Evolutionary conservation across 2,797 vertebrate species (phyloP).

Genomic region (Ceryle rudis): DNA sequence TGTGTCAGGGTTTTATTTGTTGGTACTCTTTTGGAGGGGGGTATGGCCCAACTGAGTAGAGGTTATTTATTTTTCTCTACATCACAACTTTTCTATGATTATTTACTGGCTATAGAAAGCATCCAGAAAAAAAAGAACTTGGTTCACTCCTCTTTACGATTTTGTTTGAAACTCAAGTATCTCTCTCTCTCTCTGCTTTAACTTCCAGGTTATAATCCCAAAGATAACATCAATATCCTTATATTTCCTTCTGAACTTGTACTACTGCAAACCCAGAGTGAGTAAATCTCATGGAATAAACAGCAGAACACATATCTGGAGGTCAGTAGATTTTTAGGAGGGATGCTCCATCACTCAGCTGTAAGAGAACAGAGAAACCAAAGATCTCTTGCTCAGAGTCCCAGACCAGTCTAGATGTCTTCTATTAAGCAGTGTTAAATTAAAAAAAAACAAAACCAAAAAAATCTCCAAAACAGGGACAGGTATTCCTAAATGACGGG

Average conservation of each 20-base stretch:
- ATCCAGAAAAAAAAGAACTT: not conserved
- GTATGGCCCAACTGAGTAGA: not conserved
- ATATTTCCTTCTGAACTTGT: not conserved
- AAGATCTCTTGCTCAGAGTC: not conserved
- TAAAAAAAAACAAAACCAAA: not conserved
- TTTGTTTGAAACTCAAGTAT: not conserved
- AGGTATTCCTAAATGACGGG: fast-evolving
- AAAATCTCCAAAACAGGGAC: not conserved
- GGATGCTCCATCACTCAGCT: not conserved
- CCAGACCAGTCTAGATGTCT: not conserved
- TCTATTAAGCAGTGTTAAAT: not conserved
- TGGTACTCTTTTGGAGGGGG: too few species aligned
- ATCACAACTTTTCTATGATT: not conserved
- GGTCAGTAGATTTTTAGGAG: not conserved
- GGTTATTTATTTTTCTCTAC: not conserved
- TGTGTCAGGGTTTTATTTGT: fast-evolving
- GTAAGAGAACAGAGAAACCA: not conserved
- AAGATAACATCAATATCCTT: not conserved
- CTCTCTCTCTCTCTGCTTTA: not conserved
- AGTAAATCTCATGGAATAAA: not conserved
- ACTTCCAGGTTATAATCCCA: not conserved
- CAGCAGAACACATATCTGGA: not conserved
- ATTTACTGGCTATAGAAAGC: not conserved
- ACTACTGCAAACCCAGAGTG: not conserved
- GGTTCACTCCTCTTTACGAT: not conserved